Conservation (phyloP, 1,140 invertebrate genomes). For the Zaprionus vittiger region DNA sequence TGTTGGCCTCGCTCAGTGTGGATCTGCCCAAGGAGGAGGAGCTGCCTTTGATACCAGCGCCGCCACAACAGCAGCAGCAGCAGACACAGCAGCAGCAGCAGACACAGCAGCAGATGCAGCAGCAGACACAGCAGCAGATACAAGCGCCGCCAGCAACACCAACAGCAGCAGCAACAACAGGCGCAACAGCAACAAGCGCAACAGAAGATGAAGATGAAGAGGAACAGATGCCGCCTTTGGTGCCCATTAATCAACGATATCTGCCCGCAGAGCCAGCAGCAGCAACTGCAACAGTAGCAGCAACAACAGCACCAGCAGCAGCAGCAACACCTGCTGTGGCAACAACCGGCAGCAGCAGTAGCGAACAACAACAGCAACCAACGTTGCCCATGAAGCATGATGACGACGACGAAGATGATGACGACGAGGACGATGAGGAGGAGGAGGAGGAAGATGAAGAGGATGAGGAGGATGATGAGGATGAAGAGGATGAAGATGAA, state of each 20-base stretch:
- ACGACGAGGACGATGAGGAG: constrained; percentile 16
- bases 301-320: not conserved
- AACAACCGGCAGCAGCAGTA: not conserved
- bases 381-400: not conserved
- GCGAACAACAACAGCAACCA: not conserved
- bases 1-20: constrained; percentile 92
- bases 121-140: not conserved
- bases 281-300: not conserved
- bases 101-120: not conserved
- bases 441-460: constrained; percentile 18
- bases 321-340: not conserved
- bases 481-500: constrained; percentile 10
- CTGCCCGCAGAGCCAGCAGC: constrained; percentile 2
- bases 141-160: constrained; percentile 32
- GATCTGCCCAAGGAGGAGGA: constrained; percentile 88
- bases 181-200: not conserved
- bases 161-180: not conserved
- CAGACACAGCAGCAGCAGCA: constrained; percentile 57
- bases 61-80: constrained; percentile 13
- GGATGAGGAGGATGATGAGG: constrained; percentile 11
- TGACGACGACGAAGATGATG: not conserved
- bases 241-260: constrained; percentile 2
- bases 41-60: constrained; percentile 20
- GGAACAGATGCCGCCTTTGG: constrained; percentile 4
- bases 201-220: not conserved